phyloP scores from a whole-genome alignment of 2,113 vertebrate species.

The Cichladusa arquata region DNA sequence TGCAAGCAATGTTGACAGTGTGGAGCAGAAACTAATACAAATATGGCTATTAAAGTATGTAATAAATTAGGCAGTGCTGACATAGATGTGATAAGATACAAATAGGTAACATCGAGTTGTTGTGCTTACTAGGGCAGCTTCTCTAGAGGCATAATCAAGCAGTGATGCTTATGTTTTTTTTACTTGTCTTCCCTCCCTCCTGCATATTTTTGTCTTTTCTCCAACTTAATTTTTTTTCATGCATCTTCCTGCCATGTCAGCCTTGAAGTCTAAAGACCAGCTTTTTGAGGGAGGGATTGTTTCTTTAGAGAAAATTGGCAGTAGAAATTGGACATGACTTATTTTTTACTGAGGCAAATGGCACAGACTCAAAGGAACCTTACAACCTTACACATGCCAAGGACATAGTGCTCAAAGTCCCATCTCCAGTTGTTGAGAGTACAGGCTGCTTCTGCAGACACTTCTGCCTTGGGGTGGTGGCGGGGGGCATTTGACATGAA shows the following conservation, averaged over 20 bases:
- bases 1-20: constrained; percentile 10
- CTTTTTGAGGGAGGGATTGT: background rate
- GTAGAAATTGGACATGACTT: background rate
- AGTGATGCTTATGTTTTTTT: constrained; percentile 18
- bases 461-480: background rate
- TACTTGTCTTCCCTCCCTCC: background rate
- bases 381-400: background rate
- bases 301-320: background rate
- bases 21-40: constrained; percentile 52
- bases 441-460: background rate
- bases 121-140: constrained; percentile 47
- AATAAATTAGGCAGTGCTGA: constrained; percentile 67
- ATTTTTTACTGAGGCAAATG: background rate
- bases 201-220: background rate
- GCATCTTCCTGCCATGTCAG: background rate
- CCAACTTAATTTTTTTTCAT: background rate
- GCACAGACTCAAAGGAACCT: background rate
- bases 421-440: background rate
- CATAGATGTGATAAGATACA: constrained; percentile 52
- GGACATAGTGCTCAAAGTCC: background rate
- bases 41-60: constrained; percentile 51
- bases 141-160: constrained; percentile 38
- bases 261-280: background rate
- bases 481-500: background rate
- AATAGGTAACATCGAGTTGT: constrained; percentile 20